Evolutionary conservation across 2,888 invertebrate genomes (phyloP).

Genomic region (Campoplex nolae): DNA sequence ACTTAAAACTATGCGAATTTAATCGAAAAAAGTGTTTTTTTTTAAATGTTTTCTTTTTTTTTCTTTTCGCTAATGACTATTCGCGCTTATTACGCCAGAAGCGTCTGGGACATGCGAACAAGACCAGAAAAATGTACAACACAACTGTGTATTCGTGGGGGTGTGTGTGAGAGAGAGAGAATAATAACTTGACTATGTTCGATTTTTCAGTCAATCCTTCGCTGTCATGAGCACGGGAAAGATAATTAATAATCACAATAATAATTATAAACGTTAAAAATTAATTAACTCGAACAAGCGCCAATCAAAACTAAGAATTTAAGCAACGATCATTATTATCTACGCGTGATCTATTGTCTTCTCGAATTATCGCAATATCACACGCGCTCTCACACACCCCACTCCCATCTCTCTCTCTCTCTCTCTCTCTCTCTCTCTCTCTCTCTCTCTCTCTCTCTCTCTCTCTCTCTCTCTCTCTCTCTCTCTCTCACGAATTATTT

Average conservation of each 20-base stretch:
- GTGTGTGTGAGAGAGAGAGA: constrained; percentile 3
- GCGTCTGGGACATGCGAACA: constrained; percentile 65
- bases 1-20: constrained; percentile 33
- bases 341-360: constrained; percentile 70
- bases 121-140: constrained; percentile 63
- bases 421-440: neutral
- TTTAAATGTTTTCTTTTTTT: too few relatives aligned
- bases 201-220: constrained; percentile 57
- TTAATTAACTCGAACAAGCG: constrained; percentile 73
- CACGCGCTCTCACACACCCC: neutral
- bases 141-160: constrained; percentile 1
- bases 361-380: constrained; percentile 67
- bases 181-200: constrained; percentile 51
- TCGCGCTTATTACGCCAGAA: constrained; percentile 9
- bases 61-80: neutral
- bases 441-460: neutral
- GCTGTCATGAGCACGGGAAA: constrained; percentile 78
- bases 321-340: constrained; percentile 76
- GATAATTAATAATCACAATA: constrained; percentile 82
- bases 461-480: neutral
- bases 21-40: constrained; percentile 27
- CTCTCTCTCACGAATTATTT: neutral
- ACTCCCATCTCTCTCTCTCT: neutral
- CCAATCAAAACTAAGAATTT: constrained; percentile 78
- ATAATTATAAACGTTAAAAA: constrained; percentile 65